Conservation (phyloP, 2,113 vertebrate species). For the Malurus melanocephalus region DNA sequence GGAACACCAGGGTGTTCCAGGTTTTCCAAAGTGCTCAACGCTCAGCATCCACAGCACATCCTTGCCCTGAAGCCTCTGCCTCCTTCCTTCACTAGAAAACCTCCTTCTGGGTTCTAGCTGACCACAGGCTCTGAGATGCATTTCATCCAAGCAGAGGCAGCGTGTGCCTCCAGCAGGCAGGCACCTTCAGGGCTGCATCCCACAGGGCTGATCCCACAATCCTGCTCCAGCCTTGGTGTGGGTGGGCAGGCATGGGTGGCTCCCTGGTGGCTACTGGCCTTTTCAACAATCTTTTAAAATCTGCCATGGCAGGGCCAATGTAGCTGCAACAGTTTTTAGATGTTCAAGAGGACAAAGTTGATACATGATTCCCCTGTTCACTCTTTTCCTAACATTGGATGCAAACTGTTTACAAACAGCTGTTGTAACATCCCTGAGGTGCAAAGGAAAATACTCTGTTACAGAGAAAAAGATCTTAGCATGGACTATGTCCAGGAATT, state of each 20-base stretch:
- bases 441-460: slow-evolving; percentile 16
- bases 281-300: background rate
- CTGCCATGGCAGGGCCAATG: background rate
- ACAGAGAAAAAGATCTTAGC: slow-evolving; percentile 31
- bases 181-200: background rate
- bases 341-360: slow-evolving; percentile 30
- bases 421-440: slow-evolving; percentile 54
- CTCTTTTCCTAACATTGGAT: slow-evolving; percentile 40
- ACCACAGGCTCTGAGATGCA: background rate
- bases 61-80: background rate
- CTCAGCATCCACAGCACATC: background rate
- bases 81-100: background rate
- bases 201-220: background rate
- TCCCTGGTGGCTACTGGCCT: slow-evolving; percentile 3
- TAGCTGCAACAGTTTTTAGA: slow-evolving; percentile 31
- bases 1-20: background rate
- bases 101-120: background rate
- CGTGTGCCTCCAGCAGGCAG: accelerated
- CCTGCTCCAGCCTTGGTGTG: background rate
- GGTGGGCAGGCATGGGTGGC: background rate
- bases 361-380: slow-evolving; percentile 8
- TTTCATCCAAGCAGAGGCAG: background rate
- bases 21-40: background rate
- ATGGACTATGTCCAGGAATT: slow-evolving; percentile 53
- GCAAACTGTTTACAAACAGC: slow-evolving; percentile 64